Conservation (phyloP, 2,888 invertebrate genomes). For the Protophormia terraenovae region DNA sequence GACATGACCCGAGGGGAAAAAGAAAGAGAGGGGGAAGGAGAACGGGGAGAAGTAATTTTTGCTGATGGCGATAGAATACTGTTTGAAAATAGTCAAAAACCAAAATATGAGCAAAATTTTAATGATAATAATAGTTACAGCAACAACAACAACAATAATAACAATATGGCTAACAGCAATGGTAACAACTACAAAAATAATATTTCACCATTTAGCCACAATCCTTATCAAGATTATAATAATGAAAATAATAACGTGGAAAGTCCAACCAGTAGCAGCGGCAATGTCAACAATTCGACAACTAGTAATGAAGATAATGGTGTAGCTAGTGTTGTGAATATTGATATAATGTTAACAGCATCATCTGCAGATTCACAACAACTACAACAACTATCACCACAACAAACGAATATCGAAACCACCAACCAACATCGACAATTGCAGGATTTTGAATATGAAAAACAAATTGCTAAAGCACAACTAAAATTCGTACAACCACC, state of each 20-base stretch:
- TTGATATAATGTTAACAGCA: constrained; percentile 79
- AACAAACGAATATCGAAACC: constrained; percentile 45
- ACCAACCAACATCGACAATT: constrained; percentile 63
- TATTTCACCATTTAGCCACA: constrained; percentile 44
- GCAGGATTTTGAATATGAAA: constrained; percentile 58
- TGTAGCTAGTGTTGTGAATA: constrained; percentile 78
- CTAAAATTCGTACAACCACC: constrained; percentile 72
- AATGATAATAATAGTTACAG: constrained; percentile 22
- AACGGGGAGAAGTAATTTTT: not conserved
- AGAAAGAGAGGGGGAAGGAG: not conserved
- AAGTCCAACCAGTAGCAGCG: constrained; percentile 59
- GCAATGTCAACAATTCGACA: constrained; percentile 14
- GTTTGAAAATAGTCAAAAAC: constrained; percentile 21
- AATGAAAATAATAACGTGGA: constrained; percentile 64
- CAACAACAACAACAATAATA: constrained; percentile 56
- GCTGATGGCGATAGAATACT: not conserved
- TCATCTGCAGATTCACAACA: constrained; percentile 74
- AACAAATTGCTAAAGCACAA: constrained; percentile 69
- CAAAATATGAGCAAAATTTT: constrained; percentile 51
- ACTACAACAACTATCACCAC: constrained; percentile 59
- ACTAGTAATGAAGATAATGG: constrained; percentile 54
- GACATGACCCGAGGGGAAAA: not conserved
- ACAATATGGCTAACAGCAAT: constrained; percentile 63
- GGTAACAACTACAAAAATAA: constrained; percentile 36
- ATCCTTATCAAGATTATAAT: constrained; percentile 28